Base-by-base conservation (phyloP, 2,113 vertebrate genomes). In the Delphinus delphis region DNA sequence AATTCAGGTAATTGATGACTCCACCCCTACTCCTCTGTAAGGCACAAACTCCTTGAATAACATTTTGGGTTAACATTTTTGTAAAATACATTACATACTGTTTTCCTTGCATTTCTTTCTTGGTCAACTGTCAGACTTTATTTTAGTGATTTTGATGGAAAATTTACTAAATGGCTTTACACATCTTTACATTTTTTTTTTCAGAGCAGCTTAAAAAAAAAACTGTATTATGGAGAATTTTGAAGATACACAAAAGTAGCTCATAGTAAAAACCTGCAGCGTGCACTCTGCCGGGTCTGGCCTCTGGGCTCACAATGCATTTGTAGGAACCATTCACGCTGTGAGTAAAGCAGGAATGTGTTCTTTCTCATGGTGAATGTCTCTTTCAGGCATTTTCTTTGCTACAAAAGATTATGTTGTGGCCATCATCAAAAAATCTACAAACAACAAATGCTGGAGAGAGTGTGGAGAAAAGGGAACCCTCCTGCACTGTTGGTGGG, bases 141-240 rank as follows among this genome's bases (percentile, higher is more conserved):
- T 70, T 85, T 86, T 53, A 87, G 44, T 82, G 74, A 63, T 90
- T 94, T 91, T 91, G 5, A 91, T 91, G 82, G 47, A 81, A 60
- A 74, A 20, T 60, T 81, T 79, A 67, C 67, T 84, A 93, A 94
- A 81, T 28, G 41, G 71, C 7, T 44, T 80, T 86, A 73, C 41
- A 65, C 26, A 41, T 79, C 44, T 63, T 84, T 63, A 85, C 23
- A 5, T 50, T 50, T 50, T 65, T 92, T 50, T 33, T 88, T 81
- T 67, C 44, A 77, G 47, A 81, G 44, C 5, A 82, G 23, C 14
- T 90, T 67, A 21, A 55, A 65, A 74, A 79, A 47, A n/a, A 20
- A 33, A 18, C 9, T 68, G n/a, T 77, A 68, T 38, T 60, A 77
- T 68, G 25, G 10, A 67, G 71, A 77, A 20, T 68, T 81, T 68